Evolutionary conservation across 2,888 invertebrate genomes (phyloP).

Genomic region (Diadromus collaris): DNA sequence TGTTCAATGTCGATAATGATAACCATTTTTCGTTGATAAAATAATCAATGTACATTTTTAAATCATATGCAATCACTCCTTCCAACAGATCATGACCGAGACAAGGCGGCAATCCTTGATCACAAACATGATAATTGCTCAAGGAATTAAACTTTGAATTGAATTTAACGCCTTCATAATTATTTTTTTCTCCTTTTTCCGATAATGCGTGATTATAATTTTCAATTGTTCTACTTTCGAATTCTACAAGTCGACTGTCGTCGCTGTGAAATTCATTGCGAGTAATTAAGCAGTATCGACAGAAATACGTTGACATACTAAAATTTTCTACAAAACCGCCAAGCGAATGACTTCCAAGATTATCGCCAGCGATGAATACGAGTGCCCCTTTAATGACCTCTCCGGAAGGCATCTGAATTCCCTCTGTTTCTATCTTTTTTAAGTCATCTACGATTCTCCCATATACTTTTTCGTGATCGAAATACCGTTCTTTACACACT

Average conservation of each 20-base stretch:
- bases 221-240: slow-evolving; percentile 47
- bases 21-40: slow-evolving; percentile 22
- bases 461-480: slow-evolving; percentile 59
- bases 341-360: slow-evolving; percentile 63
- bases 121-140: slow-evolving; percentile 43
- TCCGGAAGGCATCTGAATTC: slow-evolving; percentile 48
- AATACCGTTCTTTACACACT: slow-evolving; percentile 42
- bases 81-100: slow-evolving; percentile 52
- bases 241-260: slow-evolving; percentile 16
- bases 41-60: slow-evolving; percentile 40
- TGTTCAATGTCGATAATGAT: slow-evolving; percentile 14
- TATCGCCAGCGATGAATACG: slow-evolving; percentile 64
- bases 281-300: slow-evolving; percentile 61
- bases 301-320: slow-evolving; percentile 60
- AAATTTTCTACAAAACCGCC: slow-evolving; percentile 66
- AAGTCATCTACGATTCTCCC: slow-evolving; percentile 60
- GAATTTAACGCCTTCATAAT: slow-evolving; percentile 46
- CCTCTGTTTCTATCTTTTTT: slow-evolving; percentile 55
- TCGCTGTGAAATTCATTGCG: slow-evolving; percentile 37
- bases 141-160: slow-evolving; percentile 50
- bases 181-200: slow-evolving; percentile 14
- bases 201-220: slow-evolving; percentile 36
- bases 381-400: slow-evolving; percentile 55
- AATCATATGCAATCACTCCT: slow-evolving; percentile 43
- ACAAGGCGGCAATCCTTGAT: slow-evolving; percentile 50